Conservation (phyloP, 2,888 invertebrate genomes). For the Oithona nana region DNA sequence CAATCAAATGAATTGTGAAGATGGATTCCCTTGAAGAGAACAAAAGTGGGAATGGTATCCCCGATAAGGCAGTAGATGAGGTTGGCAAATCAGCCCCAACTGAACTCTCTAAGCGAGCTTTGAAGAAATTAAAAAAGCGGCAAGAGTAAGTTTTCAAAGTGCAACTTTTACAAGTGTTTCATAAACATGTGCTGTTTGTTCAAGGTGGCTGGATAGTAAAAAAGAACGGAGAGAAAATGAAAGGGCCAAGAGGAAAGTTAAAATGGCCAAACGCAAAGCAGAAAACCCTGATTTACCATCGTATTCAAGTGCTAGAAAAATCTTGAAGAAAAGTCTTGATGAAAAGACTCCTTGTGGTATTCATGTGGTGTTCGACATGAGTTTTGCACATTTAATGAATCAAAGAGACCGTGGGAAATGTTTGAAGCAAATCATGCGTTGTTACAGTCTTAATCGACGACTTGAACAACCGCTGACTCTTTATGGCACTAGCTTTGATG, state of each 20-base stretch:
- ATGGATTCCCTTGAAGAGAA: too few species aligned
- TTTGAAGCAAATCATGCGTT: slow-evolving; percentile 31
- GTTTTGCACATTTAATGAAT: slow-evolving; percentile 76
- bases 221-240: background rate
- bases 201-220: slow-evolving; percentile 4
- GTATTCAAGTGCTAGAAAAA: background rate
- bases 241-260: background rate
- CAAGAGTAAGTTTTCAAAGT: too few species aligned
- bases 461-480: slow-evolving; percentile 57
- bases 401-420: slow-evolving; percentile 35
- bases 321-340: background rate
- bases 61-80: too few species aligned
- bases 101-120: too few species aligned
- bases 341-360: background rate
- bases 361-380: slow-evolving; percentile 61
- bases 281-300: background rate
- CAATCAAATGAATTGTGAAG: too few species aligned
- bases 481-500: slow-evolving; percentile 57
- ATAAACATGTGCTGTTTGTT: too few species aligned
- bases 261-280: background rate
- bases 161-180: too few species aligned
- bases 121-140: too few species aligned
- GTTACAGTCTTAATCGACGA: slow-evolving; percentile 75
- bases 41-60: too few species aligned
- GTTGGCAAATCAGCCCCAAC: too few species aligned